Base-by-base conservation (phyloP, 2,888 invertebrate species). In the Pachliopta kotzebuea region DNA sequence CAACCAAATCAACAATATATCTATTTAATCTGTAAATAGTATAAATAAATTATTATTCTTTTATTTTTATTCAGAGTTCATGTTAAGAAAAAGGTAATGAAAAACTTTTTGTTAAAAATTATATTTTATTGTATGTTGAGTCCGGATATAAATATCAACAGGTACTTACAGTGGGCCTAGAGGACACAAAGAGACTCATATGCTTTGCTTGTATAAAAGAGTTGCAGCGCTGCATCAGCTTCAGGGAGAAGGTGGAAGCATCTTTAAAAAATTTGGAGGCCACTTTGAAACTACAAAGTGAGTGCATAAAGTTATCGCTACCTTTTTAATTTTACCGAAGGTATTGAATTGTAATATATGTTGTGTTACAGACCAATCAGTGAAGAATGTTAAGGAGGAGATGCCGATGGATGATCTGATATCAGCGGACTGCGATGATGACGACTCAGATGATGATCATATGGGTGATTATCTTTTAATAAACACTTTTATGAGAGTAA, bases 121-220 rank as follows among this genome's bases (percentile, higher is more conserved):
- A 37, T 17, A n/a, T 49, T n/a, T 49, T 49, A n/a, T 7, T n/a
- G 6, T 20, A 6, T 20, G 49, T 49, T 49, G 9, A 49, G 14
- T 4, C 49, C n/a, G n/a, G n/a, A 73, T 53, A 21, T 56, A 42
- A 14, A 31, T 21, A 49, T 14, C 20, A 50, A 29, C 58, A 65
- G 64, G 60, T 65, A 26, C 67, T 81, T 2, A 8, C 70, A 0
- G 23, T 85, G 17, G 80, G 85, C 0, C 70, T 88, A 0, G 88
- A 90, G 0, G 90, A 90, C 58, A 80, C 81, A 0, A 90, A 90
- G 69, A 74, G 80, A 0, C 68, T 90, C 45, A 86, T 90, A 55
- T 91, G 90, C 62, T 70, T 77, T 0, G 2, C 23, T 0, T 91
- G 90, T 57, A 75, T 84, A 21, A 29, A 20, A 0, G 78, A 78